These are phyloP conservation scores for Danio albolineatus DNA, from an alignment of 2,797 vertebrate species.

Conservation along the genomic window DNA sequence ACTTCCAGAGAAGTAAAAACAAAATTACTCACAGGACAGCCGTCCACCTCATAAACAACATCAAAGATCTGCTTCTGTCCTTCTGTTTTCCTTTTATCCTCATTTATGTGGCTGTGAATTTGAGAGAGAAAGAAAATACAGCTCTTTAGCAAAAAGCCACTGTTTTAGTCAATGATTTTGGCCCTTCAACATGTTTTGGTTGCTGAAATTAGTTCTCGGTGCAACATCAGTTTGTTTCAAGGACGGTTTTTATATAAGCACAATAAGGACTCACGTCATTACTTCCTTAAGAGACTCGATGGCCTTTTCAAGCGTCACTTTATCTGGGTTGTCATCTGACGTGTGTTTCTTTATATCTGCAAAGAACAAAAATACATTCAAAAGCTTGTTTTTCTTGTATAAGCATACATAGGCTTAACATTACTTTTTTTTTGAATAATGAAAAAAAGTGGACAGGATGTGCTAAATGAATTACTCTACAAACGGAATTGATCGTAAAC, in stretches of 20 bases:
- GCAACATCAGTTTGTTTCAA: background rate
- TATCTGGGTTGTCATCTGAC: constrained; percentile 94
- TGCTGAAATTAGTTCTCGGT: background rate
- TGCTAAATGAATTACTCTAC: too few species aligned
- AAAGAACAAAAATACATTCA: constrained; percentile 17
- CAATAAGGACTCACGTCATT: constrained; percentile 90
- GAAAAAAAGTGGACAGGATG: too few species aligned
- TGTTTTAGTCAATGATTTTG: background rate
- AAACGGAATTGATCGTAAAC: background rate
- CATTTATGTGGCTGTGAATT: constrained; percentile 91
- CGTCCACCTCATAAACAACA: constrained; percentile 98
- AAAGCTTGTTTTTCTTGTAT: background rate
- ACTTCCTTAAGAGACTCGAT: constrained; percentile 97
- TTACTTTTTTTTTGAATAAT: too few species aligned
- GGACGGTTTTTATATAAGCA: background rate
- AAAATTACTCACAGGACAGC: constrained; percentile 90
- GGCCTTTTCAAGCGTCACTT: constrained; percentile 91
- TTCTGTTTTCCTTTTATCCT: constrained; percentile 99
- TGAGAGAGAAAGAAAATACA: background rate
- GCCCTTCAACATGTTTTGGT: background rate
- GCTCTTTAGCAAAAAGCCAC: background rate
- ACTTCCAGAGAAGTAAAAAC: background rate
- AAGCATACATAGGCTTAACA: background rate
- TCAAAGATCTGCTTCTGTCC: constrained; percentile 98
- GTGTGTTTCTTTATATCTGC: constrained; percentile 98